Base-by-base conservation (phyloP, 2,113 vertebrate species). In the Forbesichthys papilliferus region DNA sequence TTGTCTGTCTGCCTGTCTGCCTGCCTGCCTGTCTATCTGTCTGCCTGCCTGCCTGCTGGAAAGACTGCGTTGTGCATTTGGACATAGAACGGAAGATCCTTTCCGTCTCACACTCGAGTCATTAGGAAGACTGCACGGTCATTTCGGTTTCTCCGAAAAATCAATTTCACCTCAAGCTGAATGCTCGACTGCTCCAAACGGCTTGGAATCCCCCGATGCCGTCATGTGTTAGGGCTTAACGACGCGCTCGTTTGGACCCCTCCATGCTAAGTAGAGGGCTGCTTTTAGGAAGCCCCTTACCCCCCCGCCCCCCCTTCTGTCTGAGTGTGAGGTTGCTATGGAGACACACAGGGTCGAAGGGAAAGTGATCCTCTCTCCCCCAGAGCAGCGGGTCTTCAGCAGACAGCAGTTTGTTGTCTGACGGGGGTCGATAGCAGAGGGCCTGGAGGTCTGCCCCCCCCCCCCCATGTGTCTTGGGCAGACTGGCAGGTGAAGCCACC, bases 191-290 rank as follows among this genome's bases (percentile, higher is more conserved):
- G 69, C 79, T 87, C 81, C 80, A 86, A 88, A 87, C 83, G 75
- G 76, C 66, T 73, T 66, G 61, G 80, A 88, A 79, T 87, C 74
- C 78, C 68, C 78, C 79, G 82, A 82, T 60, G 51, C 77, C 74
- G 79, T 90, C 78, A 89, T 89, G 84, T 90, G 88, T 84, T 88
- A 88, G 80, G 84, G 78, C 86, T 91, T 87, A 93, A 87, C 86
- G 82, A 79, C 84, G 86, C 80, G 81, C 85, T 90, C 71, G 75
- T 88, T 85, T 84, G 75, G 78, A 68, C 52, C 65, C 64, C 71
- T 69, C 71, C 72, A 72, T 77, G 71, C 80, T 82, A 82, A 82
- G 67, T 73, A 76, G 48, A 61, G 77, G 69, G 67, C 67, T 81
- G 68, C 71, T 85, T 82, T 73, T 70, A 47, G 75, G 66, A 63